Evolutionary conservation across 2,113 vertebrate genomes (phyloP).

Genomic region (Marcusenius ussheri): DNA sequence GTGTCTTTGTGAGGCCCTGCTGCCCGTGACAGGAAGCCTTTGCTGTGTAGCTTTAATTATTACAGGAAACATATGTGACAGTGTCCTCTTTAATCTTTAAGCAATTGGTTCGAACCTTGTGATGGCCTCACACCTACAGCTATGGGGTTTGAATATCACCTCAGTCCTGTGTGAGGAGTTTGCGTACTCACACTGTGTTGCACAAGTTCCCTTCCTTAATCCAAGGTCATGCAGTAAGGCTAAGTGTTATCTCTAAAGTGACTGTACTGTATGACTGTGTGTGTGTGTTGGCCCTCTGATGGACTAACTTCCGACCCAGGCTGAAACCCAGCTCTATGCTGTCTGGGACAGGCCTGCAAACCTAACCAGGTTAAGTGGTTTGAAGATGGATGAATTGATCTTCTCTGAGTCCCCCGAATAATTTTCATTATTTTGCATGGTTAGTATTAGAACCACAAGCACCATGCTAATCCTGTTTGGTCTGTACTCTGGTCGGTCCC

Average conservation of each 20-base stretch:
- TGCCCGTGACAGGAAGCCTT: background rate
- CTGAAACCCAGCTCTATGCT: background rate
- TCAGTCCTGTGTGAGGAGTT: background rate
- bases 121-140: background rate
- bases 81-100: background rate
- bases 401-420: background rate
- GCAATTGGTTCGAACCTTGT: background rate
- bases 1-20: background rate
- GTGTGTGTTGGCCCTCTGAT: background rate
- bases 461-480: background rate
- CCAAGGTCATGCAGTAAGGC: background rate
- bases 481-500: background rate
- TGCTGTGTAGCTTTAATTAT: background rate
- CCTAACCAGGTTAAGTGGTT: background rate
- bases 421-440: background rate
- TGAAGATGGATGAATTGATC: background rate
- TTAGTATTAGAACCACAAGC: background rate
- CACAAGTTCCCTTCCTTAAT: background rate
- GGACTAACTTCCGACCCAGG: background rate
- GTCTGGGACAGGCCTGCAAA: background rate
- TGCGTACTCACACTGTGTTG: background rate
- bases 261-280: background rate
- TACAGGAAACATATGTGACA: background rate
- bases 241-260: background rate
- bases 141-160: background rate